Conservation (phyloP, 2,113 vertebrate genomes). For the Condylura cristata region DNA sequence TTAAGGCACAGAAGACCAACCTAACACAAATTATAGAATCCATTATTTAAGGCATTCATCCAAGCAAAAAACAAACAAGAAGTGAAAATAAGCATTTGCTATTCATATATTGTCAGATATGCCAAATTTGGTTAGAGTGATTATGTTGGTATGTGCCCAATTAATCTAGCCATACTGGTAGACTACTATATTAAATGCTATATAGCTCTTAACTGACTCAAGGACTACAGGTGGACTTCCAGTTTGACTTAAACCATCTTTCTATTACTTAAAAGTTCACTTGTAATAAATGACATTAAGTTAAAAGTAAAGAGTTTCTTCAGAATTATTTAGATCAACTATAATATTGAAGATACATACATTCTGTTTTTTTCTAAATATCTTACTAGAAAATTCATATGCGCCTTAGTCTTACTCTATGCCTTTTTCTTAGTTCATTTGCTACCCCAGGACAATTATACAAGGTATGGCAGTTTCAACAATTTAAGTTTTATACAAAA, state of each 20-base stretch:
- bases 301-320: conserved; percentile 37
- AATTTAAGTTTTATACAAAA: conserved; percentile 40
- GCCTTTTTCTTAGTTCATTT: conserved; percentile 15
- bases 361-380: neutral
- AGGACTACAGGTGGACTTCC: neutral
- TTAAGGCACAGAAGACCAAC: neutral
- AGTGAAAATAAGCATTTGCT: neutral
- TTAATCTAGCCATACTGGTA: neutral
- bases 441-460: conserved; percentile 30
- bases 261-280: conserved; percentile 31
- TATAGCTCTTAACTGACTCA: neutral
- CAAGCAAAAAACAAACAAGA: neutral
- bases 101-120: neutral
- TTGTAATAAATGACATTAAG: conserved; percentile 30
- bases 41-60: neutral
- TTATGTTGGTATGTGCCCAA: too few species aligned
- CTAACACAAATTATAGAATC: neutral
- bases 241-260: conserved; percentile 15
- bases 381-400: neutral
- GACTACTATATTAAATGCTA: neutral
- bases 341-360: neutral
- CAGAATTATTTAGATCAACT: neutral
- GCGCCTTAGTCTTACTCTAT: neutral
- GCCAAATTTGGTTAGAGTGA: neutral
- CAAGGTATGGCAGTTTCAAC: neutral